Conservation (phyloP, 2,113 vertebrate genomes). For the Eublepharis macularius region DNA sequence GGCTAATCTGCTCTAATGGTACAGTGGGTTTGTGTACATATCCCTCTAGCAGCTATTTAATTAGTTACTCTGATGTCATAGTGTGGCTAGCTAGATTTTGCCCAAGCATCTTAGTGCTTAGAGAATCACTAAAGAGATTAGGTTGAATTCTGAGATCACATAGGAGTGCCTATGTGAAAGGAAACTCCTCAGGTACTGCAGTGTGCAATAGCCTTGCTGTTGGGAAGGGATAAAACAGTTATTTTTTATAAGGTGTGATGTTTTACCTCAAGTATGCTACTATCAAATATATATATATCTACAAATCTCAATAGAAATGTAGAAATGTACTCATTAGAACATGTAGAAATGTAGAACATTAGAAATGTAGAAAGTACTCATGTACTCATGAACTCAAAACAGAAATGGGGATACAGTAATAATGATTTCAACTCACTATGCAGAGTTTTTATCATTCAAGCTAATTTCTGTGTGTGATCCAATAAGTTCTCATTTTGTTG, state of each 20-base stretch:
- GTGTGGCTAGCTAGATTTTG: too few species aligned
- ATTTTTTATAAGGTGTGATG: too few species aligned
- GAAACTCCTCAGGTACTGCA: neutral
- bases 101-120: too few species aligned
- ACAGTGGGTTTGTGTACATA: neutral
- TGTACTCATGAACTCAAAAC: conserved; percentile 37
- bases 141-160: neutral
- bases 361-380: too few species aligned
- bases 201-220: neutral
- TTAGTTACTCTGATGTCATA: too few species aligned
- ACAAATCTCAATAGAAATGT: too few species aligned
- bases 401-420: neutral
- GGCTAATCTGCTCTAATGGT: neutral
- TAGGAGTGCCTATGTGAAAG: neutral
- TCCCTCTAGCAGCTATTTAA: too few species aligned
- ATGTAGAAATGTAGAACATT: too few species aligned
- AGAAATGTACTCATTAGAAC: too few species aligned
- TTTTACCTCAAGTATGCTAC: too few species aligned
- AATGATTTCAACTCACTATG: conserved; percentile 5
- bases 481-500: neutral
- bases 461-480: conserved; percentile 27
- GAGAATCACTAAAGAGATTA: neutral
- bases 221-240: too few species aligned
- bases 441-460: conserved; percentile 14
- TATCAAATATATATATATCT: too few species aligned